These are phyloP conservation scores for Coendou prehensilis DNA, from an alignment of 2,797 vertebrate genomes.

Conservation along the genomic window DNA sequence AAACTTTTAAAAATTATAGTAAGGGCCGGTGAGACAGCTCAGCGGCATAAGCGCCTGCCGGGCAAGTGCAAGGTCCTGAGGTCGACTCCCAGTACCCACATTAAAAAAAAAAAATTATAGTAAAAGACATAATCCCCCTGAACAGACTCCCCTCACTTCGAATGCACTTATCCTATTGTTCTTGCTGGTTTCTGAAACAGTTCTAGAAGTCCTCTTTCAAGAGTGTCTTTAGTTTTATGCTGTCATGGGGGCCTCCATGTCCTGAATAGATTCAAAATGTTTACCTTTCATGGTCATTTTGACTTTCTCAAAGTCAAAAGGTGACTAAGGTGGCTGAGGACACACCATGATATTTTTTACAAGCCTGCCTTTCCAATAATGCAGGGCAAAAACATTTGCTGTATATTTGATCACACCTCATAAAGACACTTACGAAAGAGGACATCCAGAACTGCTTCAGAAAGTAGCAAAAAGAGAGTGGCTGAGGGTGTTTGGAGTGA, in stretches of 20 bases:
- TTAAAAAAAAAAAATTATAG: background rate
- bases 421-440: background rate
- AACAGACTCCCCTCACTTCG: background rate
- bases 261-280: background rate
- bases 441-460: background rate
- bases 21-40: no score
- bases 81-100: no score
- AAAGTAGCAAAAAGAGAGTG: background rate
- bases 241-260: background rate
- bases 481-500: background rate
- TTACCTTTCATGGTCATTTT: background rate
- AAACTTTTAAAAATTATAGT: background rate
- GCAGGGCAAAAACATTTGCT: background rate
- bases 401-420: background rate
- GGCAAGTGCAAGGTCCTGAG: no score
- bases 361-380: background rate
- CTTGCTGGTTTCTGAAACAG: background rate
- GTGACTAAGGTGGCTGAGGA: background rate
- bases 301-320: background rate
- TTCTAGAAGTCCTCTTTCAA: background rate
- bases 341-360: background rate
- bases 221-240: background rate
- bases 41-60: no score
- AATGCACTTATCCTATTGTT: background rate
- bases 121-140: background rate